Percentiles rank a stretch among this genome's conserved stretches.
Evolutionary conservation across 2,113 vertebrate genomes (phyloP).

Genomic region (Sterna hirundo): DNA sequence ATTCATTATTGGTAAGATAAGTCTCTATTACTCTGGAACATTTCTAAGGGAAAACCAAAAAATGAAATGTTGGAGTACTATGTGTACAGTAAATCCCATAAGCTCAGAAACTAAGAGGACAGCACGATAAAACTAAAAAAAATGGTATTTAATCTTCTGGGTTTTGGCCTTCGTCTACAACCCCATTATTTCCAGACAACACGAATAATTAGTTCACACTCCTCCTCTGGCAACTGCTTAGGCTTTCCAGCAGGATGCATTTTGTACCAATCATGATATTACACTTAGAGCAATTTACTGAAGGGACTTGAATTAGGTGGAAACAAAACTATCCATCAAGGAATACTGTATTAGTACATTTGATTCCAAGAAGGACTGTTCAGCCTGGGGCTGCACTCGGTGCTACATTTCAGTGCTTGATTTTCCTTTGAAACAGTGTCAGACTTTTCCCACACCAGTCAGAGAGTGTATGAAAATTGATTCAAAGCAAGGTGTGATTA

Average conservation of each 20-base stretch:
- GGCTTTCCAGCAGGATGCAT: conserved; percentile 43
- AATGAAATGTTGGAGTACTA: background rate
- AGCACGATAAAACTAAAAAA: background rate
- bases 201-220: conserved; percentile 57
- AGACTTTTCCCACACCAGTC: background rate
- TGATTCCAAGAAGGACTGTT: conserved; percentile 14
- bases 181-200: conserved; percentile 53
- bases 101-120: background rate
- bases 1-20: background rate
- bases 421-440: background rate
- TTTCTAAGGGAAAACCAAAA: background rate
- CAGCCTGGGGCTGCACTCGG: background rate
- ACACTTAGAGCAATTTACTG: conserved; percentile 45
- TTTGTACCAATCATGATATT: conserved; percentile 25
- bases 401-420: background rate
- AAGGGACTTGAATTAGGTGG: conserved; percentile 64
- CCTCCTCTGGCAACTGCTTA: conserved; percentile 33
- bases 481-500: background rate
- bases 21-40: background rate
- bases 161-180: conserved; percentile 1
- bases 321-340: conserved; percentile 31
- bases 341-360: conserved; percentile 20
- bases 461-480: background rate
- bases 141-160: background rate
- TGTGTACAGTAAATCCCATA: background rate